These are phyloP conservation scores for Leucophora obtusa DNA, from an alignment of 2,888 invertebrate genomes.

Conservation along the genomic window DNA sequence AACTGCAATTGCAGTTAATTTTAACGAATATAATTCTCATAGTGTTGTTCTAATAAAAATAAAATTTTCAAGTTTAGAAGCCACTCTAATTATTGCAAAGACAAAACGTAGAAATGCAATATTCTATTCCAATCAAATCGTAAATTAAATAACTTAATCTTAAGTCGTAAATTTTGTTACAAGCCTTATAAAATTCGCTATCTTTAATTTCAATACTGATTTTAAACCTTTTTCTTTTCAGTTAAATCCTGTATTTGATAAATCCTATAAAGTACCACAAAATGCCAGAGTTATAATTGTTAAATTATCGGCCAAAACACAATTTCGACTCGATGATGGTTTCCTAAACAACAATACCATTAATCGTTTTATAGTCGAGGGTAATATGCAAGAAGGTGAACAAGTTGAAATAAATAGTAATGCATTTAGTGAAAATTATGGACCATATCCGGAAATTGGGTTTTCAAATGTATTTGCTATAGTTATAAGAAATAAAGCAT, in stretches of 20 bases:
- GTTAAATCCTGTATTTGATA: conserved; percentile 71
- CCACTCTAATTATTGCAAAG: too few relatives aligned
- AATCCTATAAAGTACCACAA: conserved; percentile 70
- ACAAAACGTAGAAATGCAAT: too few relatives aligned
- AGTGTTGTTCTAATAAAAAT: too few relatives aligned
- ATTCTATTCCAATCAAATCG: too few relatives aligned
- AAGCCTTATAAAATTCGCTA: too few relatives aligned
- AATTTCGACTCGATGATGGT: conserved; percentile 70
- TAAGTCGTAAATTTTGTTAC: too few relatives aligned
- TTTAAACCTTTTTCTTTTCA: conserved; percentile 52
- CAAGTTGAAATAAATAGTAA: conserved; percentile 74
- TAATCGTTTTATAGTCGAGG: conserved; percentile 74
- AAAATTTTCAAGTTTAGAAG: too few relatives aligned
- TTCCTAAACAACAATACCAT: conserved; percentile 72
- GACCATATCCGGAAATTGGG: conserved; percentile 75
- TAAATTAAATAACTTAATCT: too few relatives aligned
- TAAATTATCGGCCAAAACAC: conserved; percentile 68
- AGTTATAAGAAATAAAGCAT: conserved; percentile 71
- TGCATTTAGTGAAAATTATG: conserved; percentile 72
- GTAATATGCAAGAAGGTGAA: conserved; percentile 68
- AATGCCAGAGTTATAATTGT: conserved; percentile 70
- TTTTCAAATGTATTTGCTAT: conserved; percentile 72
- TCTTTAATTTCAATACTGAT: too few relatives aligned
- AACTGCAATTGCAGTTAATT: too few relatives aligned
- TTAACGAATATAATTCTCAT: too few relatives aligned